Conservation (phyloP, 2,888 invertebrate genomes). For the Eristalinus sepulchralis region DNA sequence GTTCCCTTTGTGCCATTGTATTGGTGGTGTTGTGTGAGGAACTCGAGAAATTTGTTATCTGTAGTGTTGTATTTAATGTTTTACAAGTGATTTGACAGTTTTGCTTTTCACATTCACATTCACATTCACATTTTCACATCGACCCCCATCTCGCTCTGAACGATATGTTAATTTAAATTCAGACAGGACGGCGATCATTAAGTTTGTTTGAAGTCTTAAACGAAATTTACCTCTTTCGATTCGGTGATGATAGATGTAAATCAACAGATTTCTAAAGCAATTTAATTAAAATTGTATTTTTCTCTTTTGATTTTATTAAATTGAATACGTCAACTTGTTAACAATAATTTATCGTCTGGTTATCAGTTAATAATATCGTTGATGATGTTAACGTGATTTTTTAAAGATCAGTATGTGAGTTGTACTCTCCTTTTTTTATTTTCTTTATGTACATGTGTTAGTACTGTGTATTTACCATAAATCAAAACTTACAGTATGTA, state of each 20-base stretch:
- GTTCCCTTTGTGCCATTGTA: conserved; percentile 43
- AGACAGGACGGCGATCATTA: conserved; percentile 40
- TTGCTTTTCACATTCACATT: conserved; percentile 52
- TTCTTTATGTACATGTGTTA: too few relatives aligned
- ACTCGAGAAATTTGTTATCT: conserved; percentile 10
- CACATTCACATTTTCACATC: too few relatives aligned
- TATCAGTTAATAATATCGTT: not conserved
- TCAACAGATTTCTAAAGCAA: conserved; percentile 48
- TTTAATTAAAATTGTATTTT: conserved; percentile 40
- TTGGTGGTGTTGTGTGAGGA: conserved; percentile 14
- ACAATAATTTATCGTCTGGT: conserved; percentile 15
- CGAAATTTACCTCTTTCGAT: conserved; percentile 22
- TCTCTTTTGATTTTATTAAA: not conserved
- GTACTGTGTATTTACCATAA: too few relatives aligned
- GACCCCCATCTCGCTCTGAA: conserved; percentile 9
- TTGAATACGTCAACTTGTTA: not conserved
- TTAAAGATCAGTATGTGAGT: not conserved
- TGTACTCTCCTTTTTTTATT: not conserved
- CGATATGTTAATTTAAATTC: conserved; percentile 59
- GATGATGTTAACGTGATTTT: not conserved
- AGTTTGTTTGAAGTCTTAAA: conserved; percentile 31
- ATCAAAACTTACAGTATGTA: too few relatives aligned
- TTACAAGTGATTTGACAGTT: conserved; percentile 70
- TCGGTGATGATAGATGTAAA: conserved; percentile 52
- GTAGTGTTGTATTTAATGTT: conserved; percentile 55